Conservation (phyloP, 2,888 invertebrate genomes). For the Mimumesa dahlbomi region DNA sequence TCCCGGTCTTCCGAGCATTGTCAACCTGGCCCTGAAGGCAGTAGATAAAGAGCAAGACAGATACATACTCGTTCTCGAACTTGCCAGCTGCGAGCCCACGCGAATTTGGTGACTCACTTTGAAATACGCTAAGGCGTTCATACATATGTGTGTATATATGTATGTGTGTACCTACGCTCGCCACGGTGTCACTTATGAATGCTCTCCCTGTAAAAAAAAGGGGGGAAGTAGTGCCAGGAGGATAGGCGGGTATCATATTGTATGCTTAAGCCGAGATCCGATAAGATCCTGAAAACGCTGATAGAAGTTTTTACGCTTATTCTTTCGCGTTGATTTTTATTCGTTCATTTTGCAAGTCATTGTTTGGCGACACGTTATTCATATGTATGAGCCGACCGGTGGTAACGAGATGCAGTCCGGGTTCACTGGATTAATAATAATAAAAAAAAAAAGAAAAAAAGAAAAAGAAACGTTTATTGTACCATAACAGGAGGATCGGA, state of each 20-base stretch:
- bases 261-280: slow-evolving; percentile 33
- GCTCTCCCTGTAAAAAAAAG: slow-evolving; percentile 20
- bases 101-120: slow-evolving; percentile 67
- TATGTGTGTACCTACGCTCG: slow-evolving; percentile 36
- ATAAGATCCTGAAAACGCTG: slow-evolving; percentile 58
- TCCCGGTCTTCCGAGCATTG: slow-evolving; percentile 52
- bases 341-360: too few species aligned
- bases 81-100: slow-evolving; percentile 58
- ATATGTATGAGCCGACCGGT: slow-evolving; percentile 30
- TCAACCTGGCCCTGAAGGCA: slow-evolving; percentile 54
- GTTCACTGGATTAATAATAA: slow-evolving; percentile 1
- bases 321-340: background rate
- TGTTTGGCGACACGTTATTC: slow-evolving; percentile 32
- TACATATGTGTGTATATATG: background rate
- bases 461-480: too few species aligned
- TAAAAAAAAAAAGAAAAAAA: too few species aligned
- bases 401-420: slow-evolving; percentile 34
- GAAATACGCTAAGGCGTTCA: slow-evolving; percentile 21
- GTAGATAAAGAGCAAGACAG: slow-evolving; percentile 63
- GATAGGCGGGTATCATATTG: slow-evolving; percentile 49
- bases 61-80: slow-evolving; percentile 60
- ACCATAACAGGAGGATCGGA: too few species aligned
- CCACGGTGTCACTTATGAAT: slow-evolving; percentile 57
- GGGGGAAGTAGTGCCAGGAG: slow-evolving; percentile 7
- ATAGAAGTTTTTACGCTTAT: slow-evolving; percentile 26